A percentile compares a stretch with the other conserved stretches of the same genome.
Evolutionary conservation across 2,888 invertebrate genomes (phyloP).

Genomic region (Ectropis crepuscularia): DNA sequence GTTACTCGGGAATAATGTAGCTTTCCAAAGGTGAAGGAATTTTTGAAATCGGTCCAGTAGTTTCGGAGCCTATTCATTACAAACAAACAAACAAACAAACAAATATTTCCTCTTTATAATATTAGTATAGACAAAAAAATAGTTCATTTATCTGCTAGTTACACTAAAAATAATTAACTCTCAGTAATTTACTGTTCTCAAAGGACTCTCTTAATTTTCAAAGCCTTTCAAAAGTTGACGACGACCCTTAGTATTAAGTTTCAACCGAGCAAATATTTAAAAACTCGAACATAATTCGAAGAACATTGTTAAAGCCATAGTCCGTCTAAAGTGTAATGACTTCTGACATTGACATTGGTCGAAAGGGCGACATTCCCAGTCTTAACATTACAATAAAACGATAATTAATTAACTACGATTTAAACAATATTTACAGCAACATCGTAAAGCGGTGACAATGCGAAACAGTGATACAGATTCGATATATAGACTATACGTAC

Average conservation of each 20-base stretch:
- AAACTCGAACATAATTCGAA: neutral
- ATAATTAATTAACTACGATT: slow-evolving; percentile 35
- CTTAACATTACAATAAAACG: slow-evolving; percentile 53
- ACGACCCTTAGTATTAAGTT: neutral
- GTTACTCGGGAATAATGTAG: too few species aligned
- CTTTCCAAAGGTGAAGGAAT: too few species aligned
- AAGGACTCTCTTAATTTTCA: neutral
- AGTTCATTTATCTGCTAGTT: neutral
- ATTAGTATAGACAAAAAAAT: too few species aligned
- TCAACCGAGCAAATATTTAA: neutral
- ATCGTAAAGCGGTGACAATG: slow-evolving; percentile 35
- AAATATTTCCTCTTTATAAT: too few species aligned
- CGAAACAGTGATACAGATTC: slow-evolving; percentile 22
- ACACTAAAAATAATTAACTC: neutral
- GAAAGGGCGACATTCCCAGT: slow-evolving; percentile 49
- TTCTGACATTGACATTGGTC: slow-evolving; percentile 50
- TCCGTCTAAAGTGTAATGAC: neutral
- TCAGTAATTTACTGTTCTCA: neutral
- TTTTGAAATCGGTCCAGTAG: too few species aligned
- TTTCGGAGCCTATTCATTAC: too few species aligned
- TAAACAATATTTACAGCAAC: slow-evolving; percentile 47
- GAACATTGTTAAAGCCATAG: neutral
- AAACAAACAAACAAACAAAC: too few species aligned
- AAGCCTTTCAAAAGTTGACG: neutral
- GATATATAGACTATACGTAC: slow-evolving; percentile 16